These are phyloP conservation scores for Oreocharis arfaki DNA, from an alignment of 2,113 vertebrate species.

Conservation along the genomic window DNA sequence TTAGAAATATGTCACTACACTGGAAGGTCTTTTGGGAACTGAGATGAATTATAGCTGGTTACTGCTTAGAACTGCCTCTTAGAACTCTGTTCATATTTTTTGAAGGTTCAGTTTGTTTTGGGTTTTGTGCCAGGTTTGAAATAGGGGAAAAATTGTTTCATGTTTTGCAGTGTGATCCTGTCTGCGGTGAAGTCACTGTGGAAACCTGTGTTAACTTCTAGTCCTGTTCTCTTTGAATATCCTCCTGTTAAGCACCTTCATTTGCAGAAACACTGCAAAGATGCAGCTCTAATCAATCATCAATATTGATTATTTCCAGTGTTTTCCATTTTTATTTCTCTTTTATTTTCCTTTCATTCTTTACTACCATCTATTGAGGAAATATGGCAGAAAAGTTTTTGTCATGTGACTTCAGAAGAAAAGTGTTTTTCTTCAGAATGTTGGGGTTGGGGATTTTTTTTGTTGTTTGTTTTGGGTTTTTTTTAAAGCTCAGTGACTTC, in stretches of 20 bases:
- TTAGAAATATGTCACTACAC: background rate
- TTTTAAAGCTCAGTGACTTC: background rate
- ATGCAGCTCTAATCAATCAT: background rate
- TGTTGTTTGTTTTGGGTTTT: background rate
- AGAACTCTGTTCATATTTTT: background rate
- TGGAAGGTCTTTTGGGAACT: background rate
- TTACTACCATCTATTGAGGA: background rate
- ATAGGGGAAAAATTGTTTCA: conserved; percentile 1
- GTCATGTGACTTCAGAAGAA: background rate
- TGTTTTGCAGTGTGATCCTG: background rate
- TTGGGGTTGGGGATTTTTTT: background rate
- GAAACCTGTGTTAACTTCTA: background rate
- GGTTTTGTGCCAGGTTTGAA: background rate
- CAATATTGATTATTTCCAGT: background rate
- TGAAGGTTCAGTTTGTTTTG: background rate
- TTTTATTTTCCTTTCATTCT: background rate
- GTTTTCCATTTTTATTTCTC: background rate
- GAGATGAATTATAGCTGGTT: background rate
- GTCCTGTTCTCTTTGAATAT: background rate
- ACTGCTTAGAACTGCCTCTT: background rate
- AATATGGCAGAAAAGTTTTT: background rate
- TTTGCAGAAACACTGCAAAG: background rate
- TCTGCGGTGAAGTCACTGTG: background rate
- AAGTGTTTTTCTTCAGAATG: background rate
- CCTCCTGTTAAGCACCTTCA: background rate